phyloP scores from a whole-genome alignment of 2,113 vertebrate species.

The Dendrocopos noguchii region DNA sequence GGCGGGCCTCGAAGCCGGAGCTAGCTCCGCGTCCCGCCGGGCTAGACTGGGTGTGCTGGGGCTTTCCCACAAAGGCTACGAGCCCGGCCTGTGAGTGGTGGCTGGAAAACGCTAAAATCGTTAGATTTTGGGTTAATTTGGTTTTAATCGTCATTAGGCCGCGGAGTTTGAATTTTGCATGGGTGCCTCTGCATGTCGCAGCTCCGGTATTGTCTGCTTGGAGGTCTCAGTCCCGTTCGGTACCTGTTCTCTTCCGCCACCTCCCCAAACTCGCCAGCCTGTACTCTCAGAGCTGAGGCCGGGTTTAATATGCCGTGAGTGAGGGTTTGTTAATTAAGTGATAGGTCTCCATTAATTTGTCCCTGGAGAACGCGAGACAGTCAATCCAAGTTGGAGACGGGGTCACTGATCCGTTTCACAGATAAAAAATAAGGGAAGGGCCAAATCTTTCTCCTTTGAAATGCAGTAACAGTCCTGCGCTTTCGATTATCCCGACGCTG shows the following conservation, averaged over 20 bases:
- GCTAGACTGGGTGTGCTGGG: neutral
- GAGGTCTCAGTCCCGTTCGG: neutral
- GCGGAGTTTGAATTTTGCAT: neutral
- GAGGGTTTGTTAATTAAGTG: slow-evolving; percentile 89
- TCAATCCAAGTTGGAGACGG: slow-evolving; percentile 80
- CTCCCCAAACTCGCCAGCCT: neutral
- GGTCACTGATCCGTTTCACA: slow-evolving; percentile 78
- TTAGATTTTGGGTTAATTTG: neutral
- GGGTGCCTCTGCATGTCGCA: neutral
- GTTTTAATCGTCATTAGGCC: neutral
- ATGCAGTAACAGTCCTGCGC: neutral
- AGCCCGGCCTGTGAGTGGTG: neutral
- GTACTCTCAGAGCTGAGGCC: neutral
- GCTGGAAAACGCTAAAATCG: neutral
- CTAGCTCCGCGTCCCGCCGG: neutral
- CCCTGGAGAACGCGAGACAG: slow-evolving; percentile 83
- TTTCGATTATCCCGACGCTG: neutral
- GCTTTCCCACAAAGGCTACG: neutral
- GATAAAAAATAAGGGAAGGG: slow-evolving; percentile 60
- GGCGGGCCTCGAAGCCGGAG: neutral
- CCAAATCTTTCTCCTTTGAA: neutral
- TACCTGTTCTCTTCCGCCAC: neutral
- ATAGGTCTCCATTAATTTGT: slow-evolving; percentile 89
- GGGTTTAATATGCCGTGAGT: slow-evolving; percentile 63
- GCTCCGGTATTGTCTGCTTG: neutral